Evolutionary conservation across 2,888 invertebrate genomes (phyloP), one percentile per base, ranked within the genome.

Genomic region (Argyresthia goedartella): DNA sequence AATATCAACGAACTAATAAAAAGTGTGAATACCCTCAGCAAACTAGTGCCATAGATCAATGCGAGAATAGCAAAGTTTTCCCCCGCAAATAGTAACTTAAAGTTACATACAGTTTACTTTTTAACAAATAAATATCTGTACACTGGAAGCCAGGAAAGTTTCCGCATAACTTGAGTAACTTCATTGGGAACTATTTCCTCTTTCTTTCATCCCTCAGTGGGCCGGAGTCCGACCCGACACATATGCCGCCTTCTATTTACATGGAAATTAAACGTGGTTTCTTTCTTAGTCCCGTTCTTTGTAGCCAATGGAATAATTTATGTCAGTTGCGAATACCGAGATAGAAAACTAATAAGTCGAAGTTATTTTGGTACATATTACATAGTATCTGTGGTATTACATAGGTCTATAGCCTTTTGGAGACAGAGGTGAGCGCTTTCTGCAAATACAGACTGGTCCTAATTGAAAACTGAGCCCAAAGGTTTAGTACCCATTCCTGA

Each of bases 121-220:
- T 35, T 65, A 66, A 64, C 68, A 65, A 65, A 73, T 62, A 66
- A 60, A 67, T 62, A 67, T 25, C 16, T 39, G 16, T 16, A 36
- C 47, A 44, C 9, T 59, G 57, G 55, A 55, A 58, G 61, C 57
- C 25, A 52, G 25, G 25, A 46, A 78, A 78, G 63, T 79, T 77
- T 69, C 57, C 65, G 76, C 71, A 79, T 78, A 78, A 76, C 64
- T 78, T 75, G 57, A 41, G 48, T 49, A 56, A 63, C 55, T 61
- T 62, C 52, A 15, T 13, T 53, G 36, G 16, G 43, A 53, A 57
- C 50, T 50, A 52, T 52, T n/a, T 55, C 44, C 47, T 55, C 56
- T 56, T 55, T 51, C 53, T 53, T 49, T 51, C 52, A 8, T 13
- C 35, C 51, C 58, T 25, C 25, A 4, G 25, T 25, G 25, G 25